Evolutionary conservation across 2,888 invertebrate genomes (phyloP), one percentile per base, ranked within the genome.

Genomic region (Piscicola geometra): DNA sequence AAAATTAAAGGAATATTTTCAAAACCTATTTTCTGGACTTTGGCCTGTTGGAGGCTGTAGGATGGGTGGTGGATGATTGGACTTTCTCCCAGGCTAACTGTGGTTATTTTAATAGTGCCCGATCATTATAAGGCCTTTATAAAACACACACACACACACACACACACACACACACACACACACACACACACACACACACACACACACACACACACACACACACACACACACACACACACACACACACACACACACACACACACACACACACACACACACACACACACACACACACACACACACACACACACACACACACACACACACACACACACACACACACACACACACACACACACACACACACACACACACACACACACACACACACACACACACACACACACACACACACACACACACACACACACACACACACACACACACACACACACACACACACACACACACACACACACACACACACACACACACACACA

Each of bases 401-500:
- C 9, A 64, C 25, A 64, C 5, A 64, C 25, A 64, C n/a, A 64
- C 9, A 76, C 47, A 69, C 21, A 75, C 18, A 35, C 66, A 67
- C 9, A 75, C 25, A 69, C n/a, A 21, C 25, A 33, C 30, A 28
- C 64, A 64, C 9, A 64, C n/a, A 28, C 3, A 30, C 64, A 64
- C 5, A 30, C 21, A 21, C 9, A 30, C 64, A 64, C 9, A 21
- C 30, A 64, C 9, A 12, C 21, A 64, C 5, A 5, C 64, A 64
- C n/a, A 64, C 25, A 64, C 9, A 64, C 25, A 64, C 5, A 64
- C 25, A 64, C n/a, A 64, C 9, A 76, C 47, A 69, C 21, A 75
- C 18, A 35, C 66, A 67, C 9, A 75, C 25, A 69, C n/a, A 21
- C 25, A 50, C 52, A 50, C n/a, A n/a, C n/a, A n/a, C n/a, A n/a